These are phyloP conservation scores for Drosophila longiperda DNA, from an alignment of 2,888 invertebrate species.

Conservation along the genomic window DNA sequence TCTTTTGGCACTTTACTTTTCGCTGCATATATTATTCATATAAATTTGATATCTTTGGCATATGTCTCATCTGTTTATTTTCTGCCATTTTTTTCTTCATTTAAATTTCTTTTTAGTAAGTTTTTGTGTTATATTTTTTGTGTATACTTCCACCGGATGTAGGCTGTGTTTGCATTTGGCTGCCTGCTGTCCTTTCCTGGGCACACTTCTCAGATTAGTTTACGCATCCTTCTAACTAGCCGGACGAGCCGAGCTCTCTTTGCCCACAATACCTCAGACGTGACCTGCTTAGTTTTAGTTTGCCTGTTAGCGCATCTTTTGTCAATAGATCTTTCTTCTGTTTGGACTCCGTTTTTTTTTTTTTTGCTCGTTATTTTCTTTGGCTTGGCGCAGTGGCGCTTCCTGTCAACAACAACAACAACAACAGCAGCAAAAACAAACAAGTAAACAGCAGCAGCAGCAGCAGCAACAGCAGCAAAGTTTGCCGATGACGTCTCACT, in stretches of 20 bases:
- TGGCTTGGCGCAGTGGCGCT: slow-evolving; percentile 76
- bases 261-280: slow-evolving; percentile 1
- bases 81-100: slow-evolving; percentile 32
- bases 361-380: slow-evolving; percentile 19
- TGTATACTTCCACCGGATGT: slow-evolving; percentile 71
- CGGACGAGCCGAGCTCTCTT: slow-evolving; percentile 3
- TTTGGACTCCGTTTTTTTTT: slow-evolving; percentile 22
- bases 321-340: slow-evolving; percentile 63
- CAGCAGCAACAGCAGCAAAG: slow-evolving; percentile 32
- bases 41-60: slow-evolving; percentile 77
- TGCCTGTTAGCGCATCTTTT: slow-evolving; percentile 58
- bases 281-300: slow-evolving; percentile 26
- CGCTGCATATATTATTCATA: slow-evolving; percentile 38
- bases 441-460: slow-evolving; percentile 15
- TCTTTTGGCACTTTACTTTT: background rate
- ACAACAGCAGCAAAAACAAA: slow-evolving; percentile 33
- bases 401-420: slow-evolving; percentile 61
- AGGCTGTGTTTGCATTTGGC: slow-evolving; percentile 70
- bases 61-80: slow-evolving; percentile 64
- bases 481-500: slow-evolving; percentile 59
- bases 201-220: slow-evolving; percentile 81
- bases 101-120: slow-evolving; percentile 43
- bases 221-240: slow-evolving; percentile 58
- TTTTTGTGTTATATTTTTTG: slow-evolving; percentile 18
- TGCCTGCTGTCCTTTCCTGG: slow-evolving; percentile 54